Evolutionary conservation across 2,888 invertebrate genomes (phyloP), one percentile per base, ranked within the genome.

Genomic region (Linhomoeus sp.): DNA sequence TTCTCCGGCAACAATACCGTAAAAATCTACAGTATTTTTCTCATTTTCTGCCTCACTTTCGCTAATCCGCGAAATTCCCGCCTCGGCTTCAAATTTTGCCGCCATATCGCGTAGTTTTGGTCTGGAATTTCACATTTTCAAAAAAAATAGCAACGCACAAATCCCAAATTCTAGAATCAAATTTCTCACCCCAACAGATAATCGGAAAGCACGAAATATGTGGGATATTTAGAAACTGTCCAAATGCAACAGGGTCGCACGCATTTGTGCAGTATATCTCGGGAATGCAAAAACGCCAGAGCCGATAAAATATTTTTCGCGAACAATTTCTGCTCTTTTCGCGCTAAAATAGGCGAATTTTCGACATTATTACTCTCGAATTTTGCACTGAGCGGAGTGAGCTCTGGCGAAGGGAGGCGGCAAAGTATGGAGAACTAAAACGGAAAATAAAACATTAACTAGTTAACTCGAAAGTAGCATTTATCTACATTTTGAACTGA

Each of bases 191-290:
- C 38, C 7, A 41, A 17, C 25, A 14, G 15, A 24, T 24, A 48
- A 24, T 48, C 44, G 19, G 38, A 19, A 17, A 48, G 40, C 19
- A 48, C 14, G 35, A 24, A 48, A 22, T 26, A 19, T n/a, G n/a
- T n/a, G n/a, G 15, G 29, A 29, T 29, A 29, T 29, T 5, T 29
- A 29, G 29, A 29, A 29, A 12, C 45, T 41, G 14, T 41, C 33
- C 19, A 26, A 17, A 49, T 43, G 25, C 42, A 48, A 22, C 9
- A 3, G 12, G 60, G 77, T 50, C 78, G 70, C n/a, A 88, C 68
- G 66, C 82, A 79, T 58, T 79, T 78, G 64, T 88, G 86, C 19
- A 83, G 76, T 1, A 86, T 77, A 52, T 80, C 79, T 51, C 78
- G 79, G 55, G 77, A 74, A 63, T 88, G 87, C 47, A 88, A 70